These are phyloP conservation scores for Podilymbus podiceps DNA, from an alignment of 2,113 vertebrate genomes.

Conservation along the genomic window DNA sequence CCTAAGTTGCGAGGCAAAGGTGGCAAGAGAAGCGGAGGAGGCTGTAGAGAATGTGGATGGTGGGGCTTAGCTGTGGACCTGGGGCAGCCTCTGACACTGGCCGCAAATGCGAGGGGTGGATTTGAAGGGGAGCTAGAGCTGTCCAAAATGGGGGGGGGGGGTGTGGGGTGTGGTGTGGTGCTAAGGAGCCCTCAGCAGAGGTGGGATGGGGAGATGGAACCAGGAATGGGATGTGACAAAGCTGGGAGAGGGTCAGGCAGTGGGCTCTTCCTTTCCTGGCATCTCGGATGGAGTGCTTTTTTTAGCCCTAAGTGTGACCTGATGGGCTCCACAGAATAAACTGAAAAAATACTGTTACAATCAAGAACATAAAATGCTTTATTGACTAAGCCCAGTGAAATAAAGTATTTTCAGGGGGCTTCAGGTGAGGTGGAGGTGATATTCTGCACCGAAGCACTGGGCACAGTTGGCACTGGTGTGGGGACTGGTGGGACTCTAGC, in stretches of 20 bases:
- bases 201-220: background rate
- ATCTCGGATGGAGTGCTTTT: background rate
- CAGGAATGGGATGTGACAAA: background rate
- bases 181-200: background rate
- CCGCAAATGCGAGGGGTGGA: too few species aligned
- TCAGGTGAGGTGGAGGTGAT: background rate
- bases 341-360: background rate
- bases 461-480: background rate
- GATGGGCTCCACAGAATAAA: accelerated
- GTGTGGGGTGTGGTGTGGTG: too few species aligned
- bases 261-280: background rate
- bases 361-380: background rate
- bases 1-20: too few species aligned
- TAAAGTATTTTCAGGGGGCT: background rate
- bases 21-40: accelerated
- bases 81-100: background rate
- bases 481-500: accelerated
- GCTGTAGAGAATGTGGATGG: background rate
- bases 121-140: background rate
- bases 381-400: background rate
- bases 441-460: background rate
- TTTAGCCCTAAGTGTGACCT: background rate
- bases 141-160: background rate
- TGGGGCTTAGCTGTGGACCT: background rate
- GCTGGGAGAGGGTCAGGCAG: background rate